phyloP scores from a whole-genome alignment of 2,888 invertebrate genomes.

The Drosophila nigricruria region DNA sequence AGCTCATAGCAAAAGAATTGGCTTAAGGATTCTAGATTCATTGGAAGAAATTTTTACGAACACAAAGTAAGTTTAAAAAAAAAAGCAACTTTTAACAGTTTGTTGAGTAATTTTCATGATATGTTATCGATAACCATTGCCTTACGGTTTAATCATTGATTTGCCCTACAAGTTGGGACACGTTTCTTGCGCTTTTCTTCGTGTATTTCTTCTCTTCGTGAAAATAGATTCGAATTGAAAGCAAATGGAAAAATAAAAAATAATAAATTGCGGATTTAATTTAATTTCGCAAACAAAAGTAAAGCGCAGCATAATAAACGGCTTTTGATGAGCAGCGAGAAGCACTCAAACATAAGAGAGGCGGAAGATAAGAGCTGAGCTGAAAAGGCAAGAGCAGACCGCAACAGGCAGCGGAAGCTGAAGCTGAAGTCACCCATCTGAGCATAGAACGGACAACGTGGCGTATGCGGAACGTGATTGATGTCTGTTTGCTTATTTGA shows the following conservation, averaged over 20 bases:
- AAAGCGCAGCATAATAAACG: constrained; percentile 72
- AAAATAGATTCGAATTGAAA: constrained; percentile 33
- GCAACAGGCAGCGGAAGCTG: constrained; percentile 22
- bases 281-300: constrained; percentile 63
- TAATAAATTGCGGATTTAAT: constrained; percentile 76
- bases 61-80: no score
- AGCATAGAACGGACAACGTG: constrained; percentile 8
- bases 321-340: constrained; percentile 66
- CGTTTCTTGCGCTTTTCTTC: neutral
- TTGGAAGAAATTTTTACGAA: no score
- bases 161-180: neutral
- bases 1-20: no score
- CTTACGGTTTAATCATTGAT: neutral
- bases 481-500: constrained; percentile 59
- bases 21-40: neutral
- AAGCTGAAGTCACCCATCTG: neutral
- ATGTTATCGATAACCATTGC: neutral
- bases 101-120: no score
- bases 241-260: constrained; percentile 62
- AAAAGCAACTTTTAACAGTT: no score
- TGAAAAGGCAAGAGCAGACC: constrained; percentile 37
- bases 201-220: no score
- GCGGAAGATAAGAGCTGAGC: constrained; percentile 15
- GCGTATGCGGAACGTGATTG: constrained; percentile 65
- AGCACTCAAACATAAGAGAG: constrained; percentile 4